Evolutionary conservation across 2,888 invertebrate species (phyloP).

Genomic region (Heterodera filipjevi): DNA sequence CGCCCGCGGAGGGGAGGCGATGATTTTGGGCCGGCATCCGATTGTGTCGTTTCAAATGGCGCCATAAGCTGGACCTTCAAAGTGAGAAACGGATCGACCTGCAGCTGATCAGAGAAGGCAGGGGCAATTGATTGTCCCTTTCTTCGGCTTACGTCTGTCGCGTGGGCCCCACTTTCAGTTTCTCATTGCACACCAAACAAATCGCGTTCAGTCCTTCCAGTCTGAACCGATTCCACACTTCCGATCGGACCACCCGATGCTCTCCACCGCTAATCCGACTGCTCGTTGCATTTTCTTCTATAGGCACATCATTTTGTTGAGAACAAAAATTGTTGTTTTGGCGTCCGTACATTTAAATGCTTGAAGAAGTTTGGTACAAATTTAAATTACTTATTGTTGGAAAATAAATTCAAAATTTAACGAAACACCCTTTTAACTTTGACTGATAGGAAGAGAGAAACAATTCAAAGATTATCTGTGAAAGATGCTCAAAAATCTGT

Average conservation of each 20-base stretch:
- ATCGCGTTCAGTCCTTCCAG: constrained; percentile 25
- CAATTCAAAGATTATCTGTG: background rate
- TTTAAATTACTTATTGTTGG: background rate
- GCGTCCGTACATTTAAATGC: constrained; percentile 1
- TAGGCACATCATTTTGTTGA: background rate
- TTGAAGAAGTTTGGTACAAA: background rate
- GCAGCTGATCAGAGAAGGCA: background rate
- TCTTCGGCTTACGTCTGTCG: constrained; percentile 21
- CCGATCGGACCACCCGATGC: constrained; percentile 20
- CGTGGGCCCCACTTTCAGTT: constrained; percentile 23
- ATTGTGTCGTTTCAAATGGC: constrained; percentile 25
- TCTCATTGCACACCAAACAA: constrained; percentile 26
- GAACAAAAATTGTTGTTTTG: background rate
- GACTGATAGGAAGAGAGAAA: background rate
- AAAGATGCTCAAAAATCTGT: background rate
- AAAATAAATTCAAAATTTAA: no score
- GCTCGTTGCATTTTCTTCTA: background rate
- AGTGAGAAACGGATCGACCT: background rate
- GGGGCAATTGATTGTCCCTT: background rate
- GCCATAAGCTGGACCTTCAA: constrained; percentile 22
- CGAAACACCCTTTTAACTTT: background rate
- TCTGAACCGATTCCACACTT: constrained; percentile 26
- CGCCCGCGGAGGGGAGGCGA: background rate
- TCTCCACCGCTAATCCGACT: constrained; percentile 10
- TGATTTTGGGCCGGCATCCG: constrained; percentile 5